These are phyloP conservation scores for Pyrgilauda ruficollis DNA, from an alignment of 2,113 vertebrate species.

Conservation along the genomic window DNA sequence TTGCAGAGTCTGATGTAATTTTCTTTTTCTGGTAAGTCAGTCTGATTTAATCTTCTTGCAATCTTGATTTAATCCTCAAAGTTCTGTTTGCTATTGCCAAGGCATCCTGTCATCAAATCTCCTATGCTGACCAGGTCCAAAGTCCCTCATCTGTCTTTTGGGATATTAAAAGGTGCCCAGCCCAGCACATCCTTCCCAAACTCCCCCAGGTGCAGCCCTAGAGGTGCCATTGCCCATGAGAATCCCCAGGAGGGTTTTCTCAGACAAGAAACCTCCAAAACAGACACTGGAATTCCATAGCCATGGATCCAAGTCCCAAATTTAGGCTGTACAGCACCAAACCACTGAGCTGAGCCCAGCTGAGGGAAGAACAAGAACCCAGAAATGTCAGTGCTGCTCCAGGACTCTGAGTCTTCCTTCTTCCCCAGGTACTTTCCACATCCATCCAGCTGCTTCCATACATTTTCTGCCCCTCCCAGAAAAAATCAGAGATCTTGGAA, in stretches of 20 bases:
- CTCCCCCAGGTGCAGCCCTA: too few relatives aligned
- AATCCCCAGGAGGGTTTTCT: not conserved
- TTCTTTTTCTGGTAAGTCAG: not conserved
- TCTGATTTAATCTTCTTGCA: not conserved
- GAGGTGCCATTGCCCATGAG: accelerated
- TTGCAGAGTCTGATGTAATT: not conserved
- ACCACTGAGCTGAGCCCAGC: too few relatives aligned
- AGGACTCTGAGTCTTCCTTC: not conserved
- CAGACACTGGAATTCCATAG: accelerated
- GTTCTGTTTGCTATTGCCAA: not conserved
- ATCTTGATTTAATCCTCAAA: not conserved
- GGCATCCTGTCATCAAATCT: not conserved
- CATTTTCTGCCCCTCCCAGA: not conserved
- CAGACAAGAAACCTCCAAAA: not conserved
- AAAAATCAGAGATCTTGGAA: not conserved
- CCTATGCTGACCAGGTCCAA: not conserved
- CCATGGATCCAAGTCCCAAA: not conserved
- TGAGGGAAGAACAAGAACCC: not conserved
- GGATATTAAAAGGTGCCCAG: not conserved
- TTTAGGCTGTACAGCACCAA: not conserved
- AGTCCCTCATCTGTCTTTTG: not conserved
- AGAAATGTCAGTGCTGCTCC: not conserved
- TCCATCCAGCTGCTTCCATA: accelerated
- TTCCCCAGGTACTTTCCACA: not conserved
- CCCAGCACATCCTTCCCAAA: not conserved